Base-by-base conservation (phyloP, 23 tunicate genomes). In the Ascidia mentula region DNA sequence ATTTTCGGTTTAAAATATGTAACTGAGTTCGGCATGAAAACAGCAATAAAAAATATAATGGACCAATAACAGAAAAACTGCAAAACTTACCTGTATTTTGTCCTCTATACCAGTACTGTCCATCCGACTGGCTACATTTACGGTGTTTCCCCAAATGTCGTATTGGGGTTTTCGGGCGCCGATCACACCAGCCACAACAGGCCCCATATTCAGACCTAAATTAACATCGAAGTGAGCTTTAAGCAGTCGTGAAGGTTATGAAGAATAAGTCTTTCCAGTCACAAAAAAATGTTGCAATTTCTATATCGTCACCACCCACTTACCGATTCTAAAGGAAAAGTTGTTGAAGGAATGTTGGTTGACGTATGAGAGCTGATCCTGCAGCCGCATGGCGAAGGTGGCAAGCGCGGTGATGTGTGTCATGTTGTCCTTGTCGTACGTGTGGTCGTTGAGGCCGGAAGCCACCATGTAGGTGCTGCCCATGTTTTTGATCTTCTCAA, bases 401-500 rank as follows among this genome's bases (percentile, higher is more conserved):
- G 97, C 81, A 20, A 85, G 72, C 17, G 89, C 89, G 33, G 82
- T 85, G n/a, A 85, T 85, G 73, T 85, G 89, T 2, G 86, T 85
- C 83, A 77, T 74, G 26, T 74, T 70, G 0, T 59, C 77, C 6
- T 74, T 78, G 72, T 91, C 97, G 81, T 91, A 91, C 38, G 97
- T 86, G 17, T 36, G 6, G 12, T 78, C 53, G 84, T 91, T 95
- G 31, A 95, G 85, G 0, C 99, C 99, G 32, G 95, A 86, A 0
- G 95, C 87, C 18, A 96, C 99, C 99, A 95, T 95, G 74, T 95
- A 95, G 2, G 99, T 95, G 78, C 94, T 89, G 32, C 98, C 98
- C 34, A 84, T 94, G n/a, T 93, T 94, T 40, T 94, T 94, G 80
- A 95, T 95, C 73, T 95, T 95, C 82, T 95, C 99, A 33, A 95